Conservation (phyloP, 2,797 vertebrate species). For the Gambusia yucatana region DNA sequence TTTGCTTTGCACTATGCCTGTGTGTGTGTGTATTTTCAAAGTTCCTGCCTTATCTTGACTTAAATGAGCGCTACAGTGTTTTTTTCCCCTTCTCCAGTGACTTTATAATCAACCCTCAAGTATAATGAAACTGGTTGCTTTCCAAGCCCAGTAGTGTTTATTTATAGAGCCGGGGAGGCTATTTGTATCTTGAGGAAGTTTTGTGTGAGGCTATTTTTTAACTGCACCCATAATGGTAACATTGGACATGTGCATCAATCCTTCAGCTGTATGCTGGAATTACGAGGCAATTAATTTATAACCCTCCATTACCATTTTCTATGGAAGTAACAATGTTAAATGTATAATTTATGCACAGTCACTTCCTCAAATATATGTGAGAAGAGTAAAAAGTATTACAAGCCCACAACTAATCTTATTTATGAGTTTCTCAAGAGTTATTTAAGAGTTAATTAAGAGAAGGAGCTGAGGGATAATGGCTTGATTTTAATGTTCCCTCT, state of each 20-base stretch:
- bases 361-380: background rate
- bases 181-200: slow-evolving; percentile 76
- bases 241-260: slow-evolving; percentile 12
- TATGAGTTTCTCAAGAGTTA: background rate
- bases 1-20: background rate
- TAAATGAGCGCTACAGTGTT: slow-evolving; percentile 20
- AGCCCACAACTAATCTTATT: background rate
- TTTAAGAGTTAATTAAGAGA: background rate
- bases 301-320: background rate
- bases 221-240: slow-evolving; percentile 40
- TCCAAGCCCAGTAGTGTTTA: slow-evolving; percentile 70
- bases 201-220: slow-evolving; percentile 60
- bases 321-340: background rate
- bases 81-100: slow-evolving; percentile 39
- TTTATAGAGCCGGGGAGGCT: slow-evolving; percentile 77
- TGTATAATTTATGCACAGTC: background rate
- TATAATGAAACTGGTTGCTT: slow-evolving; percentile 58
- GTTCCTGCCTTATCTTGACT: slow-evolving; percentile 17
- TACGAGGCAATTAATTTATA: slow-evolving; percentile 1
- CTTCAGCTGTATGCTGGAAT: slow-evolving; percentile 16
- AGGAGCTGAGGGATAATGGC: background rate
- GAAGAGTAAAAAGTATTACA: background rate
- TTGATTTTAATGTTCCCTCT: background rate
- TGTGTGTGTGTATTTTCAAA: slow-evolving; percentile 6
- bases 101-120: slow-evolving; percentile 46